Percentiles rank a stretch among this genome's conserved stretches.
These are phyloP conservation scores for Cephus rjabovi DNA, from an alignment of 2,888 invertebrate genomes.

Conservation along the genomic window DNA sequence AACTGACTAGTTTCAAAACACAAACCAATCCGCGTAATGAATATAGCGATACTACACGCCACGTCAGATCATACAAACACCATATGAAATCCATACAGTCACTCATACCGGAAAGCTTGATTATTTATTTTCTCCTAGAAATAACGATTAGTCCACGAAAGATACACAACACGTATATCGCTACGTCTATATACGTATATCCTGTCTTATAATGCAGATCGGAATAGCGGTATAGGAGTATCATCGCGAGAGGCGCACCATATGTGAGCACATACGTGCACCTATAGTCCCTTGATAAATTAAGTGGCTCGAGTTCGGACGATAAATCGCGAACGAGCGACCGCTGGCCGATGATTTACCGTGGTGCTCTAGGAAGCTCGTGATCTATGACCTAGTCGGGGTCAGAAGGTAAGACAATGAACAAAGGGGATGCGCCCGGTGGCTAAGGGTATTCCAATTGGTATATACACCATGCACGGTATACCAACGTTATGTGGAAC, in stretches of 20 bases:
- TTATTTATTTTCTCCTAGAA: background rate
- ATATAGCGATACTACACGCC: no score
- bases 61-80: background rate
- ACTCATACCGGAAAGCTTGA: no score
- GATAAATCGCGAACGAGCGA: conserved; percentile 53
- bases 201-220: background rate
- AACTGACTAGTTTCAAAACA: no score
- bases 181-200: background rate
- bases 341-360: conserved; percentile 51
- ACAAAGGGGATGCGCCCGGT: conserved; percentile 25
- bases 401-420: conserved; percentile 50
- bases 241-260: conserved; percentile 21
- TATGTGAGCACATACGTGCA: conserved; percentile 25
- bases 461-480: conserved; percentile 9
- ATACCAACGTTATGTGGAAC: background rate
- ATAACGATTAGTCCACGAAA: background rate
- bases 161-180: background rate
- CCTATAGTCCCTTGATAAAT: conserved; percentile 43
- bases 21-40: no score
- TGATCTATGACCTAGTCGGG: conserved; percentile 44
- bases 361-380: conserved; percentile 42
- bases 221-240: background rate
- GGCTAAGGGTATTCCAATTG: conserved; percentile 7
- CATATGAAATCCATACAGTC: no score
- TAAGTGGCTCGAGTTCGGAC: conserved; percentile 49